A percentile compares a stretch with the other conserved stretches of the same genome.
These are phyloP conservation scores for Sarcophaga subvicina DNA, from an alignment of 2,888 invertebrate genomes.

Conservation along the genomic window DNA sequence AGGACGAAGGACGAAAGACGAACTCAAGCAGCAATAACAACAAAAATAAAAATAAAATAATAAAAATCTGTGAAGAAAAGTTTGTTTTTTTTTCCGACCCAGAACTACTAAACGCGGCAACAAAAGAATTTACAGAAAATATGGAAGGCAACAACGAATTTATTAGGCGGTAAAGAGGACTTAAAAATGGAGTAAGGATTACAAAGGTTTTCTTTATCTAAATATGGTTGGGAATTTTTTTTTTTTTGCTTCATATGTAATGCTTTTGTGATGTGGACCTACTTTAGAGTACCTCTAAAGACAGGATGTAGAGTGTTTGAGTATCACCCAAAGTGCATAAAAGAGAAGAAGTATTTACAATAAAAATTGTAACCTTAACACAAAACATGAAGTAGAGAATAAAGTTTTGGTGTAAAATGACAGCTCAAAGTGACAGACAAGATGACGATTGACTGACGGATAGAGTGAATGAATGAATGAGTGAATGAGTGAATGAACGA, in stretches of 20 bases:
- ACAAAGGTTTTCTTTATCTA: no score
- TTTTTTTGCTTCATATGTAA: neutral
- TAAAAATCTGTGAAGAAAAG: slow-evolving; percentile 46
- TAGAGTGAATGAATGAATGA: slow-evolving; percentile 50
- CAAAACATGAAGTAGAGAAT: slow-evolving; percentile 65
- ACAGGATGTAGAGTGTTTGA: slow-evolving; percentile 26
- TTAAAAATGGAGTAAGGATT: no score
- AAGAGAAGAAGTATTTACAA: slow-evolving; percentile 44
- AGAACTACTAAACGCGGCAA: slow-evolving; percentile 42
- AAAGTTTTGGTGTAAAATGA: slow-evolving; percentile 68
- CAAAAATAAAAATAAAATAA: slow-evolving; percentile 30
- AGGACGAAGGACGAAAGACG: slow-evolving; percentile 43
- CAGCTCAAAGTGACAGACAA: slow-evolving; percentile 68
- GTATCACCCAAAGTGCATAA: slow-evolving; percentile 55
- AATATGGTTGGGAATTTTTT: no score
- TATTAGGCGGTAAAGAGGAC: no score
- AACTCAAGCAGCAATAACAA: slow-evolving; percentile 20
- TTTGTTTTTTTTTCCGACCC: slow-evolving; percentile 2
- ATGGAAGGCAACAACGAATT: no score
- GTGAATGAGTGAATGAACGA: slow-evolving; percentile 40
- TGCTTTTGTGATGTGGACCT: neutral
- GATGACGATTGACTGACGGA: slow-evolving; percentile 67
- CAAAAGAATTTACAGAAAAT: neutral
- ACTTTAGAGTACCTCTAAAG: slow-evolving; percentile 12
- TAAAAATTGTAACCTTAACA: slow-evolving; percentile 67